Conservation (phyloP, 2,113 vertebrate genomes). For the Notechis scutatus region DNA sequence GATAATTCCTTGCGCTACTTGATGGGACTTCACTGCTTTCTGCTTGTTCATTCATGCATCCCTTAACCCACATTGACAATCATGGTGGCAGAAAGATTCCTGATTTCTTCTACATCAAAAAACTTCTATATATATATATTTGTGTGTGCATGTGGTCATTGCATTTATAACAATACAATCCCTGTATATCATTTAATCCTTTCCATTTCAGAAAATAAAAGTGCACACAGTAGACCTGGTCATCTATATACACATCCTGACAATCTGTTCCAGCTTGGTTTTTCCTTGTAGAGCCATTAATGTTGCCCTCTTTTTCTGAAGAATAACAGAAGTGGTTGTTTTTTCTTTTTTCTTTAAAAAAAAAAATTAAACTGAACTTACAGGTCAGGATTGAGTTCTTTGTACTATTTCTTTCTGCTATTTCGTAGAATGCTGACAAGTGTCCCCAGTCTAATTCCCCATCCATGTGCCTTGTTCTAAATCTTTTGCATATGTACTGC, state of each 20-base stretch:
- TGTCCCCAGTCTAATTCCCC: background rate
- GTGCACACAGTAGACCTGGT: background rate
- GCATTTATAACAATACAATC: background rate
- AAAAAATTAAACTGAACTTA: background rate
- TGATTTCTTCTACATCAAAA: background rate
- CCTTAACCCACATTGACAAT: conserved; percentile 2
- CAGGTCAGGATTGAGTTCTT: background rate
- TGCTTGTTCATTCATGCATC: background rate
- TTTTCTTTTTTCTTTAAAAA: background rate
- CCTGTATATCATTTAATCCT: background rate
- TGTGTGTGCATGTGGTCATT: background rate
- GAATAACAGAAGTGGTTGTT: background rate
- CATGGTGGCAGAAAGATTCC: background rate
- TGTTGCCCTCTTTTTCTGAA: background rate
- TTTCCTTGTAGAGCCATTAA: background rate
- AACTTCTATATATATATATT: background rate
- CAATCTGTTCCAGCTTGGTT: background rate
- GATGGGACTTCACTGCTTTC: background rate
- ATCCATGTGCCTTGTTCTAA: background rate
- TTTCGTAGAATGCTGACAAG: background rate
- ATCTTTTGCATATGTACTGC: too few species aligned
- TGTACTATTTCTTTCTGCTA: background rate
- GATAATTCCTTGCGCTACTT: background rate
- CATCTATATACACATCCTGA: background rate
- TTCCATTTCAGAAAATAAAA: background rate